Percentiles rank a stretch among this genome's conserved stretches.
Evolutionary conservation across 1,140 invertebrate genomes (phyloP).

Genomic region (Aricia agestis): DNA sequence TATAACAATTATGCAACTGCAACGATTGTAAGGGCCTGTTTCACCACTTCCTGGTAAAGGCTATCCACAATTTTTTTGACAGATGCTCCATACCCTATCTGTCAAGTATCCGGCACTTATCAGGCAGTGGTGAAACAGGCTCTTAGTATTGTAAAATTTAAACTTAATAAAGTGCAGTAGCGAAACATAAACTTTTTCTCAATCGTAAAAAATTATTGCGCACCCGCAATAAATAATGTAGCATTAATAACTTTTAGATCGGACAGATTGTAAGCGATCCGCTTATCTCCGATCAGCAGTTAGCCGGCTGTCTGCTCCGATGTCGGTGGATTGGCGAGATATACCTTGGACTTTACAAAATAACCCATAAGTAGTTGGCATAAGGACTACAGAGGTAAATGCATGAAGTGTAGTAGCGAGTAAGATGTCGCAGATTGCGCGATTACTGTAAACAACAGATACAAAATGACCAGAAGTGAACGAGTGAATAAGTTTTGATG

Average conservation of each 20-base stretch:
- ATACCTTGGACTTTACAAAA: slow-evolving; percentile 39
- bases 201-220: slow-evolving; percentile 1
- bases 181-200: not conserved
- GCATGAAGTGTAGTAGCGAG: not conserved
- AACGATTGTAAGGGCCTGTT: no score
- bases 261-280: slow-evolving; percentile 58
- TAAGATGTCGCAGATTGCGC: not conserved
- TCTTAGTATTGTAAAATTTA: no score
- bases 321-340: slow-evolving; percentile 62
- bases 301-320: slow-evolving; percentile 49
- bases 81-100: no score
- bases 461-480: not conserved
- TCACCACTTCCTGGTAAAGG: no score
- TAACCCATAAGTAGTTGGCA: not conserved
- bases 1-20: no score
- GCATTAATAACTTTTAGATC: slow-evolving; percentile 25
- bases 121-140: no score
- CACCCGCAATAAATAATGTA: not conserved
- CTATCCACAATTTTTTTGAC: no score
- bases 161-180: slow-evolving; percentile 4
- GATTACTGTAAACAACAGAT: not conserved
- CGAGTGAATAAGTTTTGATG: not conserved
- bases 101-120: no score
- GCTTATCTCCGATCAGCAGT: slow-evolving; percentile 53
- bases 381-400: not conserved